Evolutionary conservation across 2,797 vertebrate genomes (phyloP).

Genomic region (Okamejei kenojei): DNA sequence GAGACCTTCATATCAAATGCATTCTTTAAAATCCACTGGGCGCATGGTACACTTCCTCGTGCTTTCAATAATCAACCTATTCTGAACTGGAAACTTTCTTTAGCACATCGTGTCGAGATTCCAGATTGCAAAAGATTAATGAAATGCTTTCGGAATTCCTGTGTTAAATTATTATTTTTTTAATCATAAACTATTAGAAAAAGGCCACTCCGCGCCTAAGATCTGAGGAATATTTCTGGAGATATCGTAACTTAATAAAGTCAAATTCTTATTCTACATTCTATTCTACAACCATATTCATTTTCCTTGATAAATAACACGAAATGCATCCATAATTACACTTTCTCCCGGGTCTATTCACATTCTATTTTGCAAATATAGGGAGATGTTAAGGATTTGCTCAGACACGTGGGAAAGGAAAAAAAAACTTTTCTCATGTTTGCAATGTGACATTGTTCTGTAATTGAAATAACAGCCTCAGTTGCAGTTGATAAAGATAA

Average conservation of each 20-base stretch:
- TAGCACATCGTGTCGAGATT: neutral
- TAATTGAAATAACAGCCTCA: neutral
- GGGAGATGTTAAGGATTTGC: neutral
- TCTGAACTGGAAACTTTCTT: neutral
- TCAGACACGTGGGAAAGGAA: neutral
- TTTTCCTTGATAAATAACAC: neutral
- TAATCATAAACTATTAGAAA: slow-evolving; percentile 36
- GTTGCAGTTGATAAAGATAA: neutral
- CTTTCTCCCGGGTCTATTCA: too few relatives aligned
- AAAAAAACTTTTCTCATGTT: neutral
- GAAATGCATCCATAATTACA: neutral
- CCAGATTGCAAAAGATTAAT: neutral
- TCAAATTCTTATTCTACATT: neutral
- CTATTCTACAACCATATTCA: neutral
- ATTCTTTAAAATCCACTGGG: neutral
- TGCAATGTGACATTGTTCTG: neutral
- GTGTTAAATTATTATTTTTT: neutral
- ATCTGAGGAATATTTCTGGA: slow-evolving; percentile 7
- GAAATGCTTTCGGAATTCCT: neutral
- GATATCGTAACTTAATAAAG: neutral
- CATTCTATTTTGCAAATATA: neutral
- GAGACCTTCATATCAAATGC: neutral
- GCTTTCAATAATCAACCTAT: neutral
- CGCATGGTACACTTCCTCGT: neutral
- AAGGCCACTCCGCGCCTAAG: slow-evolving; percentile 57